Evolutionary conservation across 2,888 invertebrate genomes (phyloP).

Genomic region (Drosophila vallismaia): DNA sequence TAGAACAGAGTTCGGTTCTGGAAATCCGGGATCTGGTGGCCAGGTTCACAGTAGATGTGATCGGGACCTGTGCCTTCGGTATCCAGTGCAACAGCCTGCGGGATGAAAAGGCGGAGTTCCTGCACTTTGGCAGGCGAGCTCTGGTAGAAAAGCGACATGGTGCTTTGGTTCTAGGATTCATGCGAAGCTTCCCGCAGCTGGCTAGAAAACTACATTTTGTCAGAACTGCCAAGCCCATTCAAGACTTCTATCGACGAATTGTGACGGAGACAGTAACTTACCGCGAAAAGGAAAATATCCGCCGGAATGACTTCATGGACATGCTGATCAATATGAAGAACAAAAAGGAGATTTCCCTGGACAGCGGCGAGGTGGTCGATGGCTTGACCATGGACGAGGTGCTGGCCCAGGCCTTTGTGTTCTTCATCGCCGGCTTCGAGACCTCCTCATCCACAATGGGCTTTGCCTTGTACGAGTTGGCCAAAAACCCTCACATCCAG

Average conservation of each 20-base stretch:
- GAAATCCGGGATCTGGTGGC: slow-evolving; percentile 35
- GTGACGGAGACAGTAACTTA: slow-evolving; percentile 81
- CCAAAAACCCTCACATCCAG: slow-evolving; percentile 61
- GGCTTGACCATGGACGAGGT: slow-evolving; percentile 83
- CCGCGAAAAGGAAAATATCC: slow-evolving; percentile 78
- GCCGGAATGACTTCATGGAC: slow-evolving; percentile 85
- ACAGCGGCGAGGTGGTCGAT: slow-evolving; percentile 57
- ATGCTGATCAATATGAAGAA: slow-evolving; percentile 83
- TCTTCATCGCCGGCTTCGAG: slow-evolving; percentile 86
- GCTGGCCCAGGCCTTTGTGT: slow-evolving; percentile 74
- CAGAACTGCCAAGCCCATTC: slow-evolving; percentile 59
- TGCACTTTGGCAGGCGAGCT: slow-evolving; percentile 53
- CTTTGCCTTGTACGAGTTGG: slow-evolving; percentile 80
- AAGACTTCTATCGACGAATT: slow-evolving; percentile 76
- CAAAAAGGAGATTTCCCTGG: slow-evolving; percentile 35
- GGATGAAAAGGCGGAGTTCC: slow-evolving; percentile 79
- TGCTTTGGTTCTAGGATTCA: slow-evolving; percentile 31
- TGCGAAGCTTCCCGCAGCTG: slow-evolving; percentile 48
- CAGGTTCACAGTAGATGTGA: slow-evolving; percentile 83
- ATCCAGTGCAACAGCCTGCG: slow-evolving; percentile 82
- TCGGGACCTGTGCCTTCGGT: slow-evolving; percentile 84
- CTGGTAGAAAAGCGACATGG: slow-evolving; percentile 52
- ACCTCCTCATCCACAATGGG: slow-evolving; percentile 87
- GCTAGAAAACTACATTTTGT: slow-evolving; percentile 82
- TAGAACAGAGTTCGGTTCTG: slow-evolving; percentile 6